Base-by-base conservation (phyloP, 2,797 vertebrate species). In the Jordanella pulchra region DNA sequence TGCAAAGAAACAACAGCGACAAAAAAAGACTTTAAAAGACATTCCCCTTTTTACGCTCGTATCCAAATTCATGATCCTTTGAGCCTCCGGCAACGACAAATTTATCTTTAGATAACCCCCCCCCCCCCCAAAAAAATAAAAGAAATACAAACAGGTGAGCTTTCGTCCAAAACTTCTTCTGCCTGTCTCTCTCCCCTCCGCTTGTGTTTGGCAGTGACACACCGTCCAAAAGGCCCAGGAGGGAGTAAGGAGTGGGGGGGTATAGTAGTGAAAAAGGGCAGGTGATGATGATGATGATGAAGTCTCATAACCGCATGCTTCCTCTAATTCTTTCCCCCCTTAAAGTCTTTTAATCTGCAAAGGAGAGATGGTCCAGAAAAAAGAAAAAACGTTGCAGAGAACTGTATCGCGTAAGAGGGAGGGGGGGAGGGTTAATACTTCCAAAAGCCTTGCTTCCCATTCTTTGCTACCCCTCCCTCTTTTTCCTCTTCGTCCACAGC, bases 231-330 rank as follows among this genome's bases (percentile, higher is more conserved):
- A 79, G 64, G 83, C 82, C 77, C 42, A 15, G 83, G 84, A 88
- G 86, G 77, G 69, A 81, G 79, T 84, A 63, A 10, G 78, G 73
- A 60, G 75, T 23, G 32, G 28, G 69, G 14, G 21, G 67, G 66
- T 81, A 82, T 76, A 81, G 79, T 74, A 80, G 68, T 75, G 63
- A 15, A n/a, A 76, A 86, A 84, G 89, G 72, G 90, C 81, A 7
- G 89, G 39, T n/a, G n/a, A n/a, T n/a, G n/a, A n/a, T n/a, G 18
- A 80, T 87, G 83, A 89, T 92, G 94, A 93, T 89, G 84, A 81
- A 80, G 91, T 94, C 95, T 93, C 84, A 28, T 86, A 84, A 95
- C 90, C 95, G 95, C 97, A 98, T 98, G 97, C 97, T 94, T 92
- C 94, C 96, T 95, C 95, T 92, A 94, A 72, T 71, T 82, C 71